Conservation (phyloP, 2,888 invertebrate genomes). For the Heliconius hortense region DNA sequence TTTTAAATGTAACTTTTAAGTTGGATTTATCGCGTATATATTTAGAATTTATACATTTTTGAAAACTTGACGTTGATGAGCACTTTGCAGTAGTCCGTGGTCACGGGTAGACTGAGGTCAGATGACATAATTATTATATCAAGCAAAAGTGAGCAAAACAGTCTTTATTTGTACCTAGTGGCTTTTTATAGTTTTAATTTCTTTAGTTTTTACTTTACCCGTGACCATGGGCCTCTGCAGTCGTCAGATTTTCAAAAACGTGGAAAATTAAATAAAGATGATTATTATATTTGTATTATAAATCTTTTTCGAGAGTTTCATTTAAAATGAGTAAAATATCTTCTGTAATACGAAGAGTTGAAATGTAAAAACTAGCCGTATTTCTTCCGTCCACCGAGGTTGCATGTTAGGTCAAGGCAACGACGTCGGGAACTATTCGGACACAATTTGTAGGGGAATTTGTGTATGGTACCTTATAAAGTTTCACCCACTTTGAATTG, state of each 20-base stretch:
- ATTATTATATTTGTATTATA: no score
- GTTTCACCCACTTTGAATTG: conserved; percentile 77
- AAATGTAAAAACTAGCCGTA: conserved; percentile 29
- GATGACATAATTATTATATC: background rate
- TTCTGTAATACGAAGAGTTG: conserved; percentile 25
- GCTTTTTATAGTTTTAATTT: background rate
- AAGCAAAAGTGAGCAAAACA: background rate
- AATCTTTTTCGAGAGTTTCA: no score
- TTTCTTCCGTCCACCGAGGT: conserved; percentile 55
- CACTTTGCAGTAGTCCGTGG: background rate
- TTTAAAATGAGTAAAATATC: no score
- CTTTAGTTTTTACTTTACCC: background rate
- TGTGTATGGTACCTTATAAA: conserved; percentile 82
- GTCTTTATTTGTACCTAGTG: background rate
- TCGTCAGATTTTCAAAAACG: no score
- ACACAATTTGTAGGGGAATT: conserved; percentile 71
- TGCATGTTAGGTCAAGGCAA: conserved; percentile 70
- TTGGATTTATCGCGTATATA: background rate
- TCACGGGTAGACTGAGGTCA: background rate
- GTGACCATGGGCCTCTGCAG: background rate
- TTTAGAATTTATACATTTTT: background rate
- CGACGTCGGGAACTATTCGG: conserved; percentile 43
- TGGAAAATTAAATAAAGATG: no score
- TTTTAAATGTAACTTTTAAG: background rate
- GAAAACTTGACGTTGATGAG: background rate